Evolutionary conservation across 2,113 vertebrate genomes (phyloP).

Genomic region (Psettodes erumei): DNA sequence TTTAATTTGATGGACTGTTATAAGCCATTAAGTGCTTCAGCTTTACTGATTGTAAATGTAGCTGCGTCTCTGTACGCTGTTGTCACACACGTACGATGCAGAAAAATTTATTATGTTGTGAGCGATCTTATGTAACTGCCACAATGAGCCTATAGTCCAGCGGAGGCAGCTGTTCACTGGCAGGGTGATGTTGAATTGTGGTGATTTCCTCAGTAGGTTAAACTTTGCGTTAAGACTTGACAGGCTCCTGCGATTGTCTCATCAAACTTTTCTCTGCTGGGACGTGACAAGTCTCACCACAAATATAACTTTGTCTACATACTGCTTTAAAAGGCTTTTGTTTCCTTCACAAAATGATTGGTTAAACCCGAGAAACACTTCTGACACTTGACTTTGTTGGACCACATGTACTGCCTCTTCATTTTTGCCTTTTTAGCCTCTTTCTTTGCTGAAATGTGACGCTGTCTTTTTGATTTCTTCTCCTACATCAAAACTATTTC

Average conservation of each 20-base stretch:
- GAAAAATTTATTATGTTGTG: constrained; percentile 20
- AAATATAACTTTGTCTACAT: constrained; percentile 9
- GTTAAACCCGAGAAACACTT: neutral
- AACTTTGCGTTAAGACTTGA: constrained; percentile 27
- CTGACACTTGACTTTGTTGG: neutral
- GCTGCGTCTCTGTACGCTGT: constrained; percentile 9
- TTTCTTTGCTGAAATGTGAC: neutral
- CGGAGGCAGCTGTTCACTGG: constrained; percentile 15
- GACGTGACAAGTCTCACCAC: constrained; percentile 3
- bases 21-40: constrained; percentile 18
- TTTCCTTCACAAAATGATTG: neutral
- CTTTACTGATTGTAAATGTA: neutral
- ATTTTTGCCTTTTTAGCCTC: neutral
- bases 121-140: constrained; percentile 37
- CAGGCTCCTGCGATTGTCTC: constrained; percentile 26
- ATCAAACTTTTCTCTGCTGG: constrained; percentile 9
- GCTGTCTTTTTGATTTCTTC: neutral
- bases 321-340: neutral
- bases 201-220: constrained; percentile 25
- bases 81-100: no score
- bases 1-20: constrained; percentile 35
- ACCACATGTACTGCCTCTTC: neutral
- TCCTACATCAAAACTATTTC: neutral
- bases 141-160: neutral
- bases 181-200: constrained; percentile 9